phyloP scores from a whole-genome alignment of 1,140 invertebrate genomes.

The Zaprionus ornatus region DNA sequence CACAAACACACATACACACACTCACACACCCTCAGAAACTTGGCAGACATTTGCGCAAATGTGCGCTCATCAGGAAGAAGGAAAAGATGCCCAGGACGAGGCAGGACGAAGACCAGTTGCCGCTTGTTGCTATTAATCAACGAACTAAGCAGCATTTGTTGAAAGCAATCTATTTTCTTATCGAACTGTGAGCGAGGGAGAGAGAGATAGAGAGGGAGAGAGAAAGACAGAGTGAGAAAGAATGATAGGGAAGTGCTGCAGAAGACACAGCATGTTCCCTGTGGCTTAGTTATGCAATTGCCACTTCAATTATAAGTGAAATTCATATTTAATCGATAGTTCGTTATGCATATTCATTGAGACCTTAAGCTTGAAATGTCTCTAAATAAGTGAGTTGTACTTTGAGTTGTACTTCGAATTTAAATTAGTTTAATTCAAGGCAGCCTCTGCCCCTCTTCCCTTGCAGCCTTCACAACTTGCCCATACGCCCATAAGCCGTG shows the following conservation, averaged over 20 bases:
- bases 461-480: slow-evolving; percentile 2
- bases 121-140: slow-evolving; percentile 70
- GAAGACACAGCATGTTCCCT: not conserved
- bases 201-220: slow-evolving; percentile 15
- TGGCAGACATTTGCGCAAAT: slow-evolving; percentile 67
- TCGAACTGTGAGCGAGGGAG: slow-evolving; percentile 54
- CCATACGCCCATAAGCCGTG: slow-evolving; percentile 35
- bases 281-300: not conserved
- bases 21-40: slow-evolving; percentile 21
- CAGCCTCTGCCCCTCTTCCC: slow-evolving; percentile 17
- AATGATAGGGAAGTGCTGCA: not conserved
- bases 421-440: slow-evolving; percentile 43
- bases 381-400: slow-evolving; percentile 47
- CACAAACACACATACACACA: slow-evolving; percentile 55
- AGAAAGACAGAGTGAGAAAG: not conserved
- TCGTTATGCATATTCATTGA: slow-evolving; percentile 57
- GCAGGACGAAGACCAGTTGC: slow-evolving; percentile 38
- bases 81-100: slow-evolving; percentile 13
- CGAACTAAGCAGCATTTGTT: slow-evolving; percentile 72
- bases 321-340: slow-evolving; percentile 66
- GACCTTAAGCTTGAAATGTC: slow-evolving; percentile 9
- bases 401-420: slow-evolving; percentile 39
- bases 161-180: slow-evolving; percentile 81
- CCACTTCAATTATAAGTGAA: slow-evolving; percentile 1
- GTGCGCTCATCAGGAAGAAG: slow-evolving; percentile 69